Conservation (phyloP, 1,140 invertebrate species). For the Asbolus verrucosus region DNA sequence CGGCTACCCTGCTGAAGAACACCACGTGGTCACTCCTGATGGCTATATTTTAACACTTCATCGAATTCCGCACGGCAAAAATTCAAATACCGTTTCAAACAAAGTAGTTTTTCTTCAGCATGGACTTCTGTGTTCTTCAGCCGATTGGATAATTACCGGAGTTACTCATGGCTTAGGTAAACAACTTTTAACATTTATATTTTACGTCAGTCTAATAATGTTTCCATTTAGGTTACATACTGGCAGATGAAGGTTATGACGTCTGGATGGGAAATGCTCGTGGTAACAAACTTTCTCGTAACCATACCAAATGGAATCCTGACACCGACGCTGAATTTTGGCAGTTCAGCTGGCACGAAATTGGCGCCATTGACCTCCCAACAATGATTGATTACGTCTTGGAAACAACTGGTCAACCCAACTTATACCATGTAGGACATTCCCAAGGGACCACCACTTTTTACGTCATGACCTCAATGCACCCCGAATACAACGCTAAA, state of each 20-base stretch:
- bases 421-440: constrained; percentile 75
- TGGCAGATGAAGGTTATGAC: constrained; percentile 77
- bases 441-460: constrained; percentile 75
- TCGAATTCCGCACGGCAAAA: constrained; percentile 69
- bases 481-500: constrained; percentile 69
- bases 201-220: too few relatives aligned
- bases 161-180: not conserved
- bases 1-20: constrained; percentile 67
- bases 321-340: constrained; percentile 70
- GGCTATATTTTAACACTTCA: constrained; percentile 77
- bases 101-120: constrained; percentile 69
- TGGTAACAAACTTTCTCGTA: constrained; percentile 73
- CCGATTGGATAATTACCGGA: constrained; percentile 74
- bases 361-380: constrained; percentile 72
- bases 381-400: constrained; percentile 71
- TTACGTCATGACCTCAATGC: constrained; percentile 67
- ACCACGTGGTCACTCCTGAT: constrained; percentile 74
- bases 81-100: too few relatives aligned
- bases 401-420: constrained; percentile 64
- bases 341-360: constrained; percentile 77
- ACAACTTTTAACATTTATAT: too few relatives aligned
- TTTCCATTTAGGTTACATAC: not conserved
- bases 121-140: constrained; percentile 74
- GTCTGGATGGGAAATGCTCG: constrained; percentile 80
- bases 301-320: constrained; percentile 64